Evolutionary conservation across 2,888 invertebrate species (phyloP), one percentile per base, ranked within the genome.

Genomic region (Cryptus armator): DNA sequence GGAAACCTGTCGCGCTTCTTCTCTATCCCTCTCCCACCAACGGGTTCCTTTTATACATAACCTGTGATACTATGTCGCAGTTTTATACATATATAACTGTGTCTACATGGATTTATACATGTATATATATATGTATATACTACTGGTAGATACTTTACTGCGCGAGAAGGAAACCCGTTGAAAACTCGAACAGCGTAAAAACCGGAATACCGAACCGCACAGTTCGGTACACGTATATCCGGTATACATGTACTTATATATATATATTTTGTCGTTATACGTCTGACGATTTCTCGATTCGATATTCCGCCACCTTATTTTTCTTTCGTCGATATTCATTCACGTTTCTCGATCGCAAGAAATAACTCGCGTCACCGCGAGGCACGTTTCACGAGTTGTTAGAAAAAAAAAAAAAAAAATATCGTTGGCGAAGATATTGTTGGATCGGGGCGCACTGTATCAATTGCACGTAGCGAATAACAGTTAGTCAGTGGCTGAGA

Each of bases 1-100:
- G 88, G 90, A 89, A 91, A 91, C 91, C 90, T 91, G 91, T 91
- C 91, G 91, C 89, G 89, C 89, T 88, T 85, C 83, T 87, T 74
- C 72, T 64, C 85, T 43, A 71, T 85, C 79, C 71, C 51, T 6
- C 85, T 81, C 53, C 16, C 70, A 68, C 82, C 24, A 37, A 37
- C 48, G 24, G 70, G 29, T 16, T 4, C 19, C 62, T 62, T 32
- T 29, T 14, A 29, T 2, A 62, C 62, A n/a, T 32, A 32, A n/a
- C 6, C 32, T 4, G 62, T 12, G 16, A 43, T 44, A 19, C 12
- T 64, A n/a, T 37, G 14, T 64, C 7, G 48, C 59, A 74, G 19
- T 44, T 75, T 48, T 81, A 46, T 66, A 70, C 53, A 29, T 12
- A 29, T 66, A 37, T 71, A 43, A 62, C 37, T 24, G 16, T 10